Evolutionary conservation across 2,797 vertebrate genomes (phyloP).

Genomic region (Cuculus canorus): DNA sequence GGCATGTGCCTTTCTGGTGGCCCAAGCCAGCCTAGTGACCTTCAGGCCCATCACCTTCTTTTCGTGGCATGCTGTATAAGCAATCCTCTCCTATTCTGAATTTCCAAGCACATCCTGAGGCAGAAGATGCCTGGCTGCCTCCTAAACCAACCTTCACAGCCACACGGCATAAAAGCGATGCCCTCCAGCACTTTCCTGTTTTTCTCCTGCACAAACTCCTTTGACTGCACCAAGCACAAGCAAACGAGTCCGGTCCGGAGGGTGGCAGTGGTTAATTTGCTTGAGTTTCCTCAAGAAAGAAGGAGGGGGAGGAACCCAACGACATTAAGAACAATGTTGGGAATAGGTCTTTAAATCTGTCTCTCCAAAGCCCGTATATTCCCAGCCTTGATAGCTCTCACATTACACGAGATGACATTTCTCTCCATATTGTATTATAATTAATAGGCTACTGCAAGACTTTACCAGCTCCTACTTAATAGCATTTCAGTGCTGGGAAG

Average conservation of each 20-base stretch:
- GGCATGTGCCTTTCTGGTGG: background rate
- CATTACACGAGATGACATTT: slow-evolving; percentile 52
- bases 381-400: slow-evolving; percentile 48
- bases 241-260: background rate
- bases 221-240: background rate
- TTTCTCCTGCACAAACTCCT: background rate
- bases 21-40: background rate
- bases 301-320: background rate
- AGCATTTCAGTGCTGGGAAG: slow-evolving; percentile 64
- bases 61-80: background rate
- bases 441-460: slow-evolving; percentile 62
- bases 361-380: slow-evolving; percentile 45
- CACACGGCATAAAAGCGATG: background rate
- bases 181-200: background rate
- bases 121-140: background rate
- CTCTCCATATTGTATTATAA: slow-evolving; percentile 54
- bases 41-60: background rate
- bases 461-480: slow-evolving; percentile 65
- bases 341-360: slow-evolving; percentile 48
- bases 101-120: background rate
- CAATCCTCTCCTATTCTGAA: background rate
- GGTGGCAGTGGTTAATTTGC: background rate
- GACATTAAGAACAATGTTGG: slow-evolving; percentile 16
- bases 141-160: background rate
- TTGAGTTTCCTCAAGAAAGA: background rate